Base-by-base conservation (phyloP, 1,140 invertebrate species). In the Magallana angulata region DNA sequence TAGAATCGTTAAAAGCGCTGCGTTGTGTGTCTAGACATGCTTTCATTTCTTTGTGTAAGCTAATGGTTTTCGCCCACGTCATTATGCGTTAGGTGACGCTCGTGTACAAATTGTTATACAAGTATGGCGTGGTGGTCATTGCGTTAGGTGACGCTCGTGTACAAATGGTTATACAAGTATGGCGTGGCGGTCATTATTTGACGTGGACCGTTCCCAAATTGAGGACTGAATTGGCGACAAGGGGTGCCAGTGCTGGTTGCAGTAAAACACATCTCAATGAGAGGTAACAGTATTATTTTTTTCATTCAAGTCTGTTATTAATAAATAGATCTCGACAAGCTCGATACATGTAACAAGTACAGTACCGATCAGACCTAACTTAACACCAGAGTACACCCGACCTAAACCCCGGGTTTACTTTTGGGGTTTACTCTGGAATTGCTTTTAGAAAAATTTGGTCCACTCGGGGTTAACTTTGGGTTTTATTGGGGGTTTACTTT, bases 101-200 rank as follows among this genome's bases (percentile, higher is more conserved):
- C 1, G 16, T n/a, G 62, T 16, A 64, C 18, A 1, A 64, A n/a
- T 0, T 7, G 62, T 64, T 64, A 64, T 16, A 64, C 62, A n/a
- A 64, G 16, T 64, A 64, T 64, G 62, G 62, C 62, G 8, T 64
- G 11, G 62, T n/a, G 62, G 62, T 64, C 62, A n/a, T n/a, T 18
- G 18, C 3, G 16, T 7, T 64, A 64, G 62, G 62, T 64, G 62
- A 18, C 62, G 62, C 62, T 64, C 1, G 16, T n/a, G 62, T 16
- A 64, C 18, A 1, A 64, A n/a, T 0, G 16, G 62, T 64, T 64
- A 64, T 16, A 64, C 62, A n/a, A 64, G 16, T 64, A 64, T 64
- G 62, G 62, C 62, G 8, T 64, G 11, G 62, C 62, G 62, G 62
- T 64, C 62, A n/a, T n/a, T 64, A 64, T 64, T 64, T 64, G 16